Conservation (phyloP, 2,797 vertebrate genomes). For the Coregonus ussuriensis region DNA sequence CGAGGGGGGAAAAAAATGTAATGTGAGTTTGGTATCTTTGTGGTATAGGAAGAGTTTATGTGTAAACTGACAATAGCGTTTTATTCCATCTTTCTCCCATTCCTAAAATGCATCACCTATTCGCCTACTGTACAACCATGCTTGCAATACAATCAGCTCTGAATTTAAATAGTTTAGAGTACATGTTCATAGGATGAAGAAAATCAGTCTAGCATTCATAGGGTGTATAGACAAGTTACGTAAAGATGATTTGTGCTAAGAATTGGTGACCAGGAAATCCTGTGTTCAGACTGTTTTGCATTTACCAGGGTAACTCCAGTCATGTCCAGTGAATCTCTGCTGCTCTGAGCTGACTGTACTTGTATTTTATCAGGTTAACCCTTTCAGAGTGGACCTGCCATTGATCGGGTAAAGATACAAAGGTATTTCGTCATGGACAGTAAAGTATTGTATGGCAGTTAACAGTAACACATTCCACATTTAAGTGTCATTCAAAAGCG, state of each 20-base stretch:
- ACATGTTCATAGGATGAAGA: background rate
- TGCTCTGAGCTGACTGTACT: background rate
- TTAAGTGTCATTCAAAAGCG: background rate
- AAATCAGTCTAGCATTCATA: background rate
- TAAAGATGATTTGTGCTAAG: background rate
- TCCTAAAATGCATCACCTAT: too few relatives aligned
- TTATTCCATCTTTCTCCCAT: too few relatives aligned
- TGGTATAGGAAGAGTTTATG: background rate
- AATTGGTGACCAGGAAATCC: background rate
- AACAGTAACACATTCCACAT: conserved; percentile 27
- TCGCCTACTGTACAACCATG: too few relatives aligned
- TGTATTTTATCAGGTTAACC: background rate
- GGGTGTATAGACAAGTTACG: background rate
- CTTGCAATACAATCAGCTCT: too few relatives aligned
- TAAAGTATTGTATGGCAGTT: conserved; percentile 37
- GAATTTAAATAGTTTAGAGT: too few relatives aligned
- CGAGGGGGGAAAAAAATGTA: background rate
- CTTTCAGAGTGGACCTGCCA: too few relatives aligned
- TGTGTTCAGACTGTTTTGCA: background rate
- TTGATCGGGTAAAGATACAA: background rate
- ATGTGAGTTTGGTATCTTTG: too few relatives aligned
- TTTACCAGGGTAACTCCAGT: background rate
- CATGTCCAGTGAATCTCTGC: background rate
- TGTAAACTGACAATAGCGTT: too few relatives aligned
- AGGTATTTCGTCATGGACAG: background rate